Base-by-base conservation (phyloP, 64 coral and sea anemone species). In the Stichodactyla helianthus region DNA sequence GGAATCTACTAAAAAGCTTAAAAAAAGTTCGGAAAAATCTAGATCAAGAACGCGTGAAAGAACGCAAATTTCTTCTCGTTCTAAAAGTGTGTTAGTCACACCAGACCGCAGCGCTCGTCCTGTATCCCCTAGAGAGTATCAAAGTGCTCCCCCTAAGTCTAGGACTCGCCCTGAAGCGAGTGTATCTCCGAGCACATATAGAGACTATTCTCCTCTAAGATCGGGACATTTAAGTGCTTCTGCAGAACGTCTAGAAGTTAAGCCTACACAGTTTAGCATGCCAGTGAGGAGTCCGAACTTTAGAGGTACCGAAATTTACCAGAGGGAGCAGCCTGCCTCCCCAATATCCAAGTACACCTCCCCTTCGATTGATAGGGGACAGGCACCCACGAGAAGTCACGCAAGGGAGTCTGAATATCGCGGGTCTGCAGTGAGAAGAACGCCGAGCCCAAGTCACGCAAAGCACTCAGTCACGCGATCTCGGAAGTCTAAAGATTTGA, bases 1-100 rank as follows among this genome's bases (percentile, higher is more conserved):
- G 14, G 90, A 95, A 84, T 94, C 62, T 20, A 86, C 93, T 5
- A 99, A 88, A 77, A 99, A 99, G 77, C 88, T 99, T 35, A 86
- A 88, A 44, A 95, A 95, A 85, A 90, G 89, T 88, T 59, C 89
- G 16, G 89, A 62, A 16, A 79, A 54, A 79, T 52, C 62, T 22
- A 60, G 79, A 67, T 80, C 89, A 11, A 80, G 76, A 86, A 18
- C 83, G 44, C 83, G 83, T 2, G 85, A 87, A 70, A 78, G 62
- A n/a, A 62, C 83, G 13, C 54, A 15, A 79, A 82, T 90, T 28
- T 87, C 84, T 6, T 85, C 84, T 19, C 53, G 85, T 22, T 87
- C 90, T 4, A 92, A 92, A 59, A 92, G 85, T 92, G 28, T 83
- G 28, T 67, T 50, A 61, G 64, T 31, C 11, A 71, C 85, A 19